Conservation (phyloP, 2,797 vertebrate species). For the Macropus fuliginosus region DNA sequence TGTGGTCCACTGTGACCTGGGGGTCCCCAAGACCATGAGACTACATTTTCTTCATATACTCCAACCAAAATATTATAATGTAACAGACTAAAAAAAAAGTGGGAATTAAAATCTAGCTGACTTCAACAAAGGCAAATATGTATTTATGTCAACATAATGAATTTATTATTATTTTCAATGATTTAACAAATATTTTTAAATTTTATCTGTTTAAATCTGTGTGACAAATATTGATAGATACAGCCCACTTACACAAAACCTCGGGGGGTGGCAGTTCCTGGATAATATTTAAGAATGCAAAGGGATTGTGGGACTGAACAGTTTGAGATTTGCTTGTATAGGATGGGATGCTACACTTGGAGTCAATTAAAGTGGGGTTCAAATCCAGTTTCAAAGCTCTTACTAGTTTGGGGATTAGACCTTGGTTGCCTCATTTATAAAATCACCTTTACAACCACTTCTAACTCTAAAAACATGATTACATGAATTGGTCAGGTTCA, state of each 20-base stretch:
- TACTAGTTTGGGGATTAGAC: neutral
- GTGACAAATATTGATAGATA: neutral
- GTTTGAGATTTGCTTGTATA: no score
- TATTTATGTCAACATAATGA: neutral
- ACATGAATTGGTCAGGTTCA: neutral
- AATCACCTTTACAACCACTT: neutral
- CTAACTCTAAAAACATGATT: neutral
- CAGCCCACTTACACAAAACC: neutral
- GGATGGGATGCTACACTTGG: neutral
- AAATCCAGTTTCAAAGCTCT: neutral
- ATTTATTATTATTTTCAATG: neutral
- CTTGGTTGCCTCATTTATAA: neutral
- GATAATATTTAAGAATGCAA: neutral
- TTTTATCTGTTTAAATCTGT: neutral
- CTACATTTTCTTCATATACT: neutral
- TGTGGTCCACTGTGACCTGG: neutral
- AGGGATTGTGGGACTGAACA: no score
- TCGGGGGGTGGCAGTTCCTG: neutral
- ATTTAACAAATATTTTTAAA: neutral
- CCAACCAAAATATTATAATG: neutral
- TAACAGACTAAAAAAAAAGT: neutral
- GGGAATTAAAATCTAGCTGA: neutral
- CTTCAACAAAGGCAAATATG: neutral
- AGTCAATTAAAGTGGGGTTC: neutral
- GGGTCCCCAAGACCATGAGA: neutral